Evolutionary conservation across 64 coral and sea anemone species (phyloP), one percentile per base, ranked within the genome.

Genomic region (Stichodactyla mertensii): DNA sequence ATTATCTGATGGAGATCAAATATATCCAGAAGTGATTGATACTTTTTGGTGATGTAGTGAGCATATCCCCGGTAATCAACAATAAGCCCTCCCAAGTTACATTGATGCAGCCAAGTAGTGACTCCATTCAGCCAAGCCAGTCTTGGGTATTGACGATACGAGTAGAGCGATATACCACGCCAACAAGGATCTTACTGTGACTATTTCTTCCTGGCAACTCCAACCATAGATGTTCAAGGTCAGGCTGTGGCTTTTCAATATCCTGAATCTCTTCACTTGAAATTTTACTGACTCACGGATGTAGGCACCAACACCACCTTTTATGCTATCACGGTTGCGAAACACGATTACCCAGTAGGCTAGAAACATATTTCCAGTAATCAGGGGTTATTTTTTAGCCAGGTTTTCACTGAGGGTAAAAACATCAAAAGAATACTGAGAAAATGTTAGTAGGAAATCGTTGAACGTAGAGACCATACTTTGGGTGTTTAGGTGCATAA

Each of bases 391-490:
- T 31, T 31, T 31, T 31, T 31, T 31, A 31, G 28, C 28, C 28
- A 31, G 28, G 84, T 91, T 82, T 82, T 91, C 85, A 80, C 84
- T 82, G 16, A 91, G 54, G 77, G 54, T 15, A 64, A 28, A 55
- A 52, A 91, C 61, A 52, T 86, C 70, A 26, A 87, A 16, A 51
- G 85, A 58, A 83, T 92, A 87, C n/a, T 66, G 58, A 22, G 86
- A 86, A 7, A 91, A 20, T 45, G 82, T 91, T 14, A 91, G 79
- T 58, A 86, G 71, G 61, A 91, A 77, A 18, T 86, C 89, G 58
- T 91, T 91, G 52, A 86, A 91, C 7, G 83, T 31, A 31, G 28
- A 31, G 28, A 31, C 28, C 28, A 31, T 31, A 31, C 28, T 31
- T 31, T 31, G 28, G 13, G 55, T 57, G 7, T 57, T 57, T 57